Base-by-base conservation (phyloP, 2,888 invertebrate species). In the Hirtodrosophila histrioides region DNA sequence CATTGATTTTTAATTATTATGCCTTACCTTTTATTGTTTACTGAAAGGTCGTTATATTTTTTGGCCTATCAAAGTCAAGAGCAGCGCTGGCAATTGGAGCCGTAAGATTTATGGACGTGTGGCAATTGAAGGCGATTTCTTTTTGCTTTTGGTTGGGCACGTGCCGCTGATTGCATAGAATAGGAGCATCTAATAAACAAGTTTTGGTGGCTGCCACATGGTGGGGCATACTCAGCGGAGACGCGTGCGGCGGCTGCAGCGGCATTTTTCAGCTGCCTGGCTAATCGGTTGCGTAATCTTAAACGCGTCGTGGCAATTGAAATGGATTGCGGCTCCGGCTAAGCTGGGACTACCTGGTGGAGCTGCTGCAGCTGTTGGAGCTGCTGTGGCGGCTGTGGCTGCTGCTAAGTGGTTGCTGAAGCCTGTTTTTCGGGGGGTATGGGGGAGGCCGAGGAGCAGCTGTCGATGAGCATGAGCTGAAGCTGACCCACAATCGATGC, bases 241-340 rank as follows among this genome's bases (percentile, higher is more conserved):
- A 69, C 72, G 78, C 78, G 75, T 74, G 64, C 68, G 62, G 57
- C 75, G 67, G 75, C 87, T 74, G 64, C 68, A 64, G 57, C 75
- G 67, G 75, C 87, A 87, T 87, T 88, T 89, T 89, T 75, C 87
- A 88, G 88, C 88, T 89, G 88, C 89, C 82, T 65, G 69, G 75
- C 76, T 86, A 88, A 86, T 89, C 86, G 85, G 60, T 71, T 78
- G 81, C 78, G 85, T 87, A 85, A 85, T 89, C 89, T 86, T 76
- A 86, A 88, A 84, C 86, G 89, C 85, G 78, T 65, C 63, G 81
- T 73, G 66, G 87, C 87, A 83, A 83, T 83, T 83, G 82, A 88
- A 82, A 86, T 88, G 82, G 85, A 81, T 81, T 81, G 80, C 85
- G 55, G 53, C 48, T 54, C 33, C 29, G 70, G 75, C 70, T 43